These are phyloP conservation scores for Oncorhynchus masou DNA, from an alignment of 2,113 vertebrate species.

Conservation along the genomic window DNA sequence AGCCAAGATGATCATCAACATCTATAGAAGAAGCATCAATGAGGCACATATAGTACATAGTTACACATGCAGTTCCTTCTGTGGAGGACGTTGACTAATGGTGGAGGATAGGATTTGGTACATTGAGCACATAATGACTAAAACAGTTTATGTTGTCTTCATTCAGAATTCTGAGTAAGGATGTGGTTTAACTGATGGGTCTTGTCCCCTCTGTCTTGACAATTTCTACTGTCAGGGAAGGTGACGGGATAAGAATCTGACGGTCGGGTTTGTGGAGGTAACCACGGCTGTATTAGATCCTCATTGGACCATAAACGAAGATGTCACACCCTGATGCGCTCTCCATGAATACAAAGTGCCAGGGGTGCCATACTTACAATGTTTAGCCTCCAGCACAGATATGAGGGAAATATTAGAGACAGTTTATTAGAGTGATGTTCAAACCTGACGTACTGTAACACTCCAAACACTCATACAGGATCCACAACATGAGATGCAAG, in stretches of 20 bases:
- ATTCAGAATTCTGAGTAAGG: constrained; percentile 74
- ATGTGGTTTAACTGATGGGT: constrained; percentile 68
- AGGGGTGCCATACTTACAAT: constrained; percentile 27
- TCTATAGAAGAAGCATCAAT: constrained; percentile 66
- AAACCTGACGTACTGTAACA: constrained; percentile 1
- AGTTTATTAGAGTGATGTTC: constrained; percentile 5
- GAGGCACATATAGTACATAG: constrained; percentile 63
- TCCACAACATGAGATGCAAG: neutral
- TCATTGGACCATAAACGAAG: constrained; percentile 79
- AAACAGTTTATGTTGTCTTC: constrained; percentile 78
- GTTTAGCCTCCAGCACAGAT: constrained; percentile 15
- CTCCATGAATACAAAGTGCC: constrained; percentile 32
- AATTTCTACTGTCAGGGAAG: constrained; percentile 66
- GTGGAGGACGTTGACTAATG: constrained; percentile 51
- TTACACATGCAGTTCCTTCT: constrained; percentile 74
- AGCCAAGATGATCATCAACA: constrained; percentile 57
- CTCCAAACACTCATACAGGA: neutral
- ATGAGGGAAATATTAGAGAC: neutral
- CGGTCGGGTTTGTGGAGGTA: constrained; percentile 46
- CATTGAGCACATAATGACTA: constrained; percentile 81
- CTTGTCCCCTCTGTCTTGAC: too few relatives aligned
- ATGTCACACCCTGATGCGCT: constrained; percentile 63
- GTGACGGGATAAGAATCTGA: constrained; percentile 72
- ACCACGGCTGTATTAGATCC: constrained; percentile 78
- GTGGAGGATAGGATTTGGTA: neutral